Evolutionary conservation across 2,888 invertebrate genomes (phyloP), one percentile per base, ranked within the genome.

Genomic region (Chalcosyrphus nemorum): DNA sequence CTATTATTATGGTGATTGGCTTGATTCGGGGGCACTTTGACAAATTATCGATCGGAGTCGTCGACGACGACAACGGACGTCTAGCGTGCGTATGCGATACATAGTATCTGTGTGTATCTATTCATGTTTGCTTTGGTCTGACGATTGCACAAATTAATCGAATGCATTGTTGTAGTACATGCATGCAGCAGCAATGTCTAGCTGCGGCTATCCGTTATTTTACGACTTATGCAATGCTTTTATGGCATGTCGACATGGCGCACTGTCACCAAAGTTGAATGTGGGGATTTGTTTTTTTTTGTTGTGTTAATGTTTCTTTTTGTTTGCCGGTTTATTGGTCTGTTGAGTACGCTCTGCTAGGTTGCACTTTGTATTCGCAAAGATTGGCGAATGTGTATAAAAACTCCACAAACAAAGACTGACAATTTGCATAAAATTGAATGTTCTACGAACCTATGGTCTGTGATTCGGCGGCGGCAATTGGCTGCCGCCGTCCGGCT

Each of bases 1-100:
- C 78, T 74, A 72, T 77, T 77, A 77, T 82, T 78, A 68, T 77
- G 78, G 68, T 77, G 78, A 82, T 82, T 82, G 82, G 66, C 54
- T 82, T 72, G 77, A 77, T 78, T 82, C 78, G 78, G 77, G 82
- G 77, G 82, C 78, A 82, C 82, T 82, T 82, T 78, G 82, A 82
- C 82, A 82, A 82, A 82, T 82, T 82, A 82, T 82, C 82, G 82
- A 82, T 82, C 78, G 66, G 54, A 78, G 72, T 66, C 71, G 57
- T 32, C 56, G 38, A 29, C 54, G 32, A 29, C 7, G 45, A 57
- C 71, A 27, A 56, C 29, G 57, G 35, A 81, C 54, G 76, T 71
- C 76, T 76, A 52, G 76, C 59, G 59, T 81, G 77, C 70, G 76
- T 81, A 75, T 70, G 13, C 13, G 41, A 21, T 7, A 29, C 29